Evolutionary conservation across 2,888 invertebrate species (phyloP), one percentile per base, ranked within the genome.

Genomic region (Parelbella ahira): DNA sequence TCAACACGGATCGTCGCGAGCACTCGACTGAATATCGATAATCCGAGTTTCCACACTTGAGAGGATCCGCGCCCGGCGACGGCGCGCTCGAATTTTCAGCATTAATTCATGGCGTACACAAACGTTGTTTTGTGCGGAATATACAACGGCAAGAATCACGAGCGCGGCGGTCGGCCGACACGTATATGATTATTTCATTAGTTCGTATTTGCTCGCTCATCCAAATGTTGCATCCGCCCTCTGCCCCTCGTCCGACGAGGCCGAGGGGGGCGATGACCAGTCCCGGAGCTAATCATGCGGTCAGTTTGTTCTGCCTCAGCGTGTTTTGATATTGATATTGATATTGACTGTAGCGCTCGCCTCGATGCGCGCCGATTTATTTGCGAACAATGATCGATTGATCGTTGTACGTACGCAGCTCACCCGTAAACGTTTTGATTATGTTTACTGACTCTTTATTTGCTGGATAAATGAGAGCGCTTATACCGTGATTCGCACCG

Each of bases 121-220:
- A 38, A 38, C 30, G 11, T 38, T 21, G 36, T 32, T 32, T 30
- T 23, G 37, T 32, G 32, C 30, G 25, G 36, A 56, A 52, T 62
- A 74, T 76, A 8, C 74, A 76, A 75, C 58, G 63, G 55, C 25
- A 45, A 18, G 71, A 75, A 74, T 77, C 76, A 71, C 67, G 69
- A 68, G 68, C 68, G 68, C 60, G 66, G 63, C 61, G 71, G 68
- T 67, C 67, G 77, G 65, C 73, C 78, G 74, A 77, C 83, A 82
- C 82, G 81, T 83, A 82, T 87, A 84, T 86, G 86, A 87, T 87
- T 87, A 87, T 87, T 87, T 86, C 86, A 86, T 87, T 86, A 87
- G 82, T 73, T 72, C 72, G 77, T 80, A 80, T 83, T 86, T 81
- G 86, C 77, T 72, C 77, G 76, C 72, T 78, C 80, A 74, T 83